Evolutionary conservation across 2,888 invertebrate genomes (phyloP).

Genomic region (Kryphioiulus occultus): DNA sequence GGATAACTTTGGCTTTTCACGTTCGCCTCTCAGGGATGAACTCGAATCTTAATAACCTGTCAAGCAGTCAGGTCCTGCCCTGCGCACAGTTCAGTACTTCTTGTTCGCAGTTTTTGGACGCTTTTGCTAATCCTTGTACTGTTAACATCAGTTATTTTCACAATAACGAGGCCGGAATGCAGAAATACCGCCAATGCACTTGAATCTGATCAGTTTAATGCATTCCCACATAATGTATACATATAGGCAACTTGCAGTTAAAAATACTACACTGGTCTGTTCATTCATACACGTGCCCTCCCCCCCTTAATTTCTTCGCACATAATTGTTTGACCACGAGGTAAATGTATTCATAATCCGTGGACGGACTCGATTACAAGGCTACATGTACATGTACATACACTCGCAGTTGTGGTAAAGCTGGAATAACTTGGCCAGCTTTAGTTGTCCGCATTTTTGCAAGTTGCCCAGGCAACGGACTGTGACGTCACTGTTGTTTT

Average conservation of each 20-base stretch:
- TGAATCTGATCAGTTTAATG: background rate
- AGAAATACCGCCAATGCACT: too few relatives aligned
- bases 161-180: too few relatives aligned
- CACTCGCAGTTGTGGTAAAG: too few relatives aligned
- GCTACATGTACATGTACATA: too few relatives aligned
- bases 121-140: background rate
- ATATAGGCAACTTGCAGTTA: background rate
- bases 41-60: conserved; percentile 25
- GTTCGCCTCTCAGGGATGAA: background rate
- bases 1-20: conserved; percentile 15
- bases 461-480: background rate
- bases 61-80: background rate
- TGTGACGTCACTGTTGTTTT: background rate
- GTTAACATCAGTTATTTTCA: too few relatives aligned
- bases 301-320: conserved; percentile 21
- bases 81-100: background rate
- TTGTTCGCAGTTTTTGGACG: background rate
- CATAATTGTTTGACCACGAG: background rate
- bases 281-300: background rate
- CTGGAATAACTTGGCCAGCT: background rate
- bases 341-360: conserved; percentile 24
- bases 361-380: background rate
- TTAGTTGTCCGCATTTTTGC: conserved; percentile 12
- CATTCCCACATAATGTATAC: background rate
- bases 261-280: background rate